phyloP scores from a whole-genome alignment of 64 coral and sea anemone genomes.

The Stichodactyla helianthus region DNA sequence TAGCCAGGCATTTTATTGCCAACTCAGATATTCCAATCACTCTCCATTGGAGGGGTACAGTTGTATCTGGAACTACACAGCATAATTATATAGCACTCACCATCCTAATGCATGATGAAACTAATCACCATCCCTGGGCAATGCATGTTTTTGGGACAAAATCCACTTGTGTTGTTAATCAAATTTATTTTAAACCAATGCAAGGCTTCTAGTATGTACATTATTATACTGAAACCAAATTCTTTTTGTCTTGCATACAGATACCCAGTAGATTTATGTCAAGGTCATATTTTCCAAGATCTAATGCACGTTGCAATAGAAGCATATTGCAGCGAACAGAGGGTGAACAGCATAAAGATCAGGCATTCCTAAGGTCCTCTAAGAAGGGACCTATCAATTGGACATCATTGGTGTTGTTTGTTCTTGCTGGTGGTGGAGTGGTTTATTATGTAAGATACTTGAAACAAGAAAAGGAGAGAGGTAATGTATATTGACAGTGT shows the following conservation, averaged over 20 bases:
- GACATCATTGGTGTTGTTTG: constrained; percentile 58
- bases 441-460: constrained; percentile 73
- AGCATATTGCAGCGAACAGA: constrained; percentile 22
- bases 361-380: constrained; percentile 55
- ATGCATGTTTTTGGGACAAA: too few relatives aligned
- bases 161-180: too few relatives aligned
- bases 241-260: neutral
- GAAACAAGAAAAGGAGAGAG: constrained; percentile 79
- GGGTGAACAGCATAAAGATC: constrained; percentile 20
- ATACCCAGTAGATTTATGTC: neutral
- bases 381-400: constrained; percentile 78
- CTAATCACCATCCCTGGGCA: too few relatives aligned
- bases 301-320: neutral
- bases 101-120: too few relatives aligned
- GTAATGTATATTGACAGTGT: neutral
- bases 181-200: too few relatives aligned
- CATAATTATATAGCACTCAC: too few relatives aligned
- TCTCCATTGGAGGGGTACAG: neutral
- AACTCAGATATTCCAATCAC: neutral
- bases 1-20: neutral
- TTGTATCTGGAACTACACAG: too few relatives aligned
- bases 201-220: too few relatives aligned
- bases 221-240: too few relatives aligned
- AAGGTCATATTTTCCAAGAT: constrained; percentile 6
- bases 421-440: constrained; percentile 63